Evolutionary conservation across 1,140 invertebrate species (phyloP), one percentile per base, ranked within the genome.

Genomic region (Heliconius congener): DNA sequence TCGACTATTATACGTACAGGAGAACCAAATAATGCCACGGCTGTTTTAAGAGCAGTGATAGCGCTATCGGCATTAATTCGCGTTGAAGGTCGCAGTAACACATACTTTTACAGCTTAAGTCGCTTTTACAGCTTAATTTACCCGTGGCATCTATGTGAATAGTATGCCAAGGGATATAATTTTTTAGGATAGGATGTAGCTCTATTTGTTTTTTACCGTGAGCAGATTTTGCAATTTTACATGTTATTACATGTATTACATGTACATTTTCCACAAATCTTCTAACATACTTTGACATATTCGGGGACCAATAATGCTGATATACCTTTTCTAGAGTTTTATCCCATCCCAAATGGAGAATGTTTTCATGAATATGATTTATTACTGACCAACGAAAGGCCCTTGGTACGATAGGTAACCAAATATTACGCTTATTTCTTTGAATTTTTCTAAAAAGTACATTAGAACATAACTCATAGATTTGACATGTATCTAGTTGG

Each of bases 251-350:
- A 23, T 23, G 23, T 23, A 23, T 23, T 23, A 23, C 23, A 23
- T 23, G 23, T 76, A 74, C 87, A 89, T 85, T 81, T 19, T 85
- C 82, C 16, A 88, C 82, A 77, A 87, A 87, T 82, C 87, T 87
- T 60, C 82, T 23, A 19, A 88, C 81, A 46, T 76, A 81, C 71
- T 84, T 86, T 9, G 46, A 9, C 46, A 13, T 13, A 13, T 50
- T 16, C 9, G 46, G 46, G 6, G 16, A 50, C 46, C 46, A 50
- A 16, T 50, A 50, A 13, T 50, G 46, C 46, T 50, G 9, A 16
- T 50, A 50, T 50, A 50, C 9, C 13, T 50, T 50, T 13, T 50
- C 46, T 16, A 55, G 5, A 55, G 13, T 55, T 19, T 55, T 55
- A 55, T 19, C 52, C 5, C 52, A 18, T 2, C 52, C 52, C 18